A percentile compares a stretch with the other conserved stretches of the same genome.
phyloP scores from a whole-genome alignment of 35 echinoderm and acorn worm genomes.

The Ptychodera flava region DNA sequence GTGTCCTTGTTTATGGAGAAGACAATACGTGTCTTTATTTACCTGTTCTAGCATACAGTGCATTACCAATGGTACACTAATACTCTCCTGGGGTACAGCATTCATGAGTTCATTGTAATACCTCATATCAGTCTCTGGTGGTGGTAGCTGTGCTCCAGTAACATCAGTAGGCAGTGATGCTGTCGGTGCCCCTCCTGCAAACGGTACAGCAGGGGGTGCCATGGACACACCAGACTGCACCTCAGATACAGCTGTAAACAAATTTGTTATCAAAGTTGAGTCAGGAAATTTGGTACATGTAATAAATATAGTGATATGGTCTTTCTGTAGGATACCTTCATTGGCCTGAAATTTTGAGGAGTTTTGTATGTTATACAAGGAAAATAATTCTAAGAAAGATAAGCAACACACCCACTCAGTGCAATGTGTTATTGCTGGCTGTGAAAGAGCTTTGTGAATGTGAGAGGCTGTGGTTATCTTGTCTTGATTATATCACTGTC shows the following conservation, averaged over 20 bases:
- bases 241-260: conserved; percentile 1
- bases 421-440: no score
- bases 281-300: neutral
- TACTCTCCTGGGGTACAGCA: conserved; percentile 66
- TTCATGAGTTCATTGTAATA: conserved; percentile 96
- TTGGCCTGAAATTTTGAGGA: no score
- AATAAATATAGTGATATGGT: neutral
- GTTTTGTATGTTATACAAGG: no score
- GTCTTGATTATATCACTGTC: no score
- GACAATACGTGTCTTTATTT: no score
- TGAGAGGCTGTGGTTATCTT: no score
- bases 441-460: no score
- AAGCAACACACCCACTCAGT: no score
- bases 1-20: no score
- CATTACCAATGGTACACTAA: conserved; percentile 86
- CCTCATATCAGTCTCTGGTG: conserved; percentile 55
- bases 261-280: no score
- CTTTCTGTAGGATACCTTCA: neutral
- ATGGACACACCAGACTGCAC: conserved; percentile 8
- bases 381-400: no score
- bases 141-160: neutral
- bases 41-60: conserved; percentile 99
- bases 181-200: neutral
- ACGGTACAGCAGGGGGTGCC: neutral
- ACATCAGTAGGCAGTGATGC: neutral